Evolutionary conservation across 92 coral and sea anemone species (phyloP).

Genomic region (Muricea muricata): DNA sequence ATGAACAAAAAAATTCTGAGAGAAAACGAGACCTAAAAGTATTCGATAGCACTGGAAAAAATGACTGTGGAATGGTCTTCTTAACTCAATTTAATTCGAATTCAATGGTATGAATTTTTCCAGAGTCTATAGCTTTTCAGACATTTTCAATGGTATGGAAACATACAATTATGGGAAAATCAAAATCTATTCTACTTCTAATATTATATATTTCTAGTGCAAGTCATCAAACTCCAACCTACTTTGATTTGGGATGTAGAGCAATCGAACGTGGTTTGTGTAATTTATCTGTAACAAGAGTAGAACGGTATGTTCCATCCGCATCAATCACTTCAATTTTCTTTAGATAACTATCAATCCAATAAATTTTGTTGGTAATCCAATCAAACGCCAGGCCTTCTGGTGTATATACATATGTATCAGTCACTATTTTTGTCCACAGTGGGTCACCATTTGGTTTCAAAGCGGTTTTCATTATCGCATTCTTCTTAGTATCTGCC

Average conservation of each 20-base stretch:
- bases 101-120: no score
- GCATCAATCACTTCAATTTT: constrained; percentile 87
- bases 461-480: constrained; percentile 26
- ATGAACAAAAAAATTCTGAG: no score
- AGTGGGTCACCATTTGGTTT: constrained; percentile 8
- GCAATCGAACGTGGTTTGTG: constrained; percentile 87
- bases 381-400: constrained; percentile 83
- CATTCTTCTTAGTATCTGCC: constrained; percentile 74
- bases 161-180: no score
- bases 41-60: no score
- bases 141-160: no score
- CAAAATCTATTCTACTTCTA: no score
- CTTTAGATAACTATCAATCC: constrained; percentile 84
- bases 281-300: constrained; percentile 55
- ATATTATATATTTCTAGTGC: no score
- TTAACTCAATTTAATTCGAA: no score
- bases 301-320: constrained; percentile 70
- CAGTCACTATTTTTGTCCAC: constrained; percentile 1
- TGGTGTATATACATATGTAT: constrained; percentile 29
- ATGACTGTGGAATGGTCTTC: no score
- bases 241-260: constrained; percentile 76
- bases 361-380: constrained; percentile 85
- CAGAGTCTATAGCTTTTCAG: no score
- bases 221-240: no score
- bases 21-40: no score